Evolutionary conservation across 2,888 invertebrate species (phyloP).

Genomic region (Spilarctia lutea): DNA sequence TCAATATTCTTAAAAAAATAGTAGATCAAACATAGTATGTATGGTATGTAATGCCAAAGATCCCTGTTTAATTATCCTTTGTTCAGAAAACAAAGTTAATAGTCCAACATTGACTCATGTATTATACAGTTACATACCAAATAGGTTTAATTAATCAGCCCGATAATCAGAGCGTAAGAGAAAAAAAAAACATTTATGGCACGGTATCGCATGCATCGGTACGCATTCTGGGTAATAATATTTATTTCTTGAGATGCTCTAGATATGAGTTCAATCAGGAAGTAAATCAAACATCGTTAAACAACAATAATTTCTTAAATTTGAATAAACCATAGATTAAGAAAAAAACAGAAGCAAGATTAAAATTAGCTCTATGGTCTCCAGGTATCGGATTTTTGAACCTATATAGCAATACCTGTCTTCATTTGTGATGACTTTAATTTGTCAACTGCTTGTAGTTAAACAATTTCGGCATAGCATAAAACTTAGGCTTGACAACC

Average conservation of each 20-base stretch:
- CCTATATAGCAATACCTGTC: neutral
- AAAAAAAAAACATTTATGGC: conserved; percentile 15
- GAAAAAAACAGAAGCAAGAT: neutral
- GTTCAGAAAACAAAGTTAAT: neutral
- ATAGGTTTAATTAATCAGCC: conserved; percentile 21
- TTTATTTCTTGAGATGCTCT: conserved; percentile 5
- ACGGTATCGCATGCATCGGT: conserved; percentile 5
- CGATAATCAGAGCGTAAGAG: conserved; percentile 37
- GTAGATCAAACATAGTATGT: neutral
- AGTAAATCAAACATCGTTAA: neutral
- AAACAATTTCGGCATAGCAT: neutral
- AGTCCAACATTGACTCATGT: neutral
- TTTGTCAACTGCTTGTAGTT: neutral
- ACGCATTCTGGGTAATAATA: neutral
- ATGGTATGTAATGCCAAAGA: neutral
- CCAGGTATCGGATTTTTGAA: neutral
- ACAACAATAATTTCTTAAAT: neutral
- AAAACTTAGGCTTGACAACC: neutral
- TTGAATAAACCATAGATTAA: neutral
- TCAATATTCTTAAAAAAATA: neutral
- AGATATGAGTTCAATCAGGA: conserved; percentile 2
- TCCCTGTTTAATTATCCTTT: neutral
- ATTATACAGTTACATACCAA: conserved; percentile 5
- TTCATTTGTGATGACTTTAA: neutral
- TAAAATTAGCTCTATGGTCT: too few relatives aligned